Conservation (phyloP, 1,140 invertebrate genomes). For the Sogatella furcifera region DNA sequence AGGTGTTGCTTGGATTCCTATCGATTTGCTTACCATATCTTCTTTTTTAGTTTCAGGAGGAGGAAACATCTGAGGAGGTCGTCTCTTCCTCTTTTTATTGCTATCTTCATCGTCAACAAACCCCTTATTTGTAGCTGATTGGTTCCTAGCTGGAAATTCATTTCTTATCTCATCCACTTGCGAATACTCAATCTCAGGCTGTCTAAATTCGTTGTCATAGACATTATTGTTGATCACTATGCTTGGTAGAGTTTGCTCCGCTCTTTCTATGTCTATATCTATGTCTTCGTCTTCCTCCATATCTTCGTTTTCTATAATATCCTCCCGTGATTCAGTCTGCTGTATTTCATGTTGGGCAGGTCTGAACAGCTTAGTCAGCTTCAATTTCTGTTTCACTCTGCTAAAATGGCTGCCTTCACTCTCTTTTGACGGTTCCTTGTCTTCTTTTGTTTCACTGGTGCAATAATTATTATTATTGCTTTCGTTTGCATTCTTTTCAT, state of each 20-base stretch:
- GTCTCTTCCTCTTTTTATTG: not conserved
- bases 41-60: not conserved
- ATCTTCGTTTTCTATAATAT: not conserved
- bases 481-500: not conserved
- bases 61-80: not conserved
- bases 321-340: not conserved
- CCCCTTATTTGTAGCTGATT: not conserved
- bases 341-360: not conserved
- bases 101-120: not conserved
- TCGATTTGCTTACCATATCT: not conserved
- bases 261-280: not conserved
- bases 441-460: not conserved
- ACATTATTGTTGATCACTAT: not conserved
- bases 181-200: not conserved
- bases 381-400: not conserved
- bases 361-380: not conserved
- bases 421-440: not conserved
- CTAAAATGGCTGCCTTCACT: not conserved
- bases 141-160: not conserved
- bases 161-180: not conserved
- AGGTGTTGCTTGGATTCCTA: constrained; percentile 12
- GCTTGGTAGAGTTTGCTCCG: too few species aligned
- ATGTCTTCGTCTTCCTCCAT: not conserved
- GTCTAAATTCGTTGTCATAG: not conserved
- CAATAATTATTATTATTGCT: too few species aligned